A percentile compares a stretch with the other conserved stretches of the same genome.
Evolutionary conservation across 2,113 vertebrate genomes (phyloP).

Genomic region (Coptodon rendalli): DNA sequence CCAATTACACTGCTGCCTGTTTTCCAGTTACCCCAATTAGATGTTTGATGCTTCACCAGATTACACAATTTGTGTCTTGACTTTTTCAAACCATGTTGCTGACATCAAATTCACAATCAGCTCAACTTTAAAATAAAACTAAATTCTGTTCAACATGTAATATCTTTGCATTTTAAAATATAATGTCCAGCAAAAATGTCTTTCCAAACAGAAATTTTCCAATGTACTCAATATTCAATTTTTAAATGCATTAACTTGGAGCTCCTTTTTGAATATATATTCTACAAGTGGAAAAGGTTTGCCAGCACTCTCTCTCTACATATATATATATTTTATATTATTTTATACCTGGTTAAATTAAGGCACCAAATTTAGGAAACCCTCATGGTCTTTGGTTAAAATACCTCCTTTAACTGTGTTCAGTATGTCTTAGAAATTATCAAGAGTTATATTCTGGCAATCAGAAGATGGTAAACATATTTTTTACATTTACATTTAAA

Average conservation of each 20-base stretch:
- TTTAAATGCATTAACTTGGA: neutral
- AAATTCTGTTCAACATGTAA: neutral
- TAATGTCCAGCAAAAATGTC: neutral
- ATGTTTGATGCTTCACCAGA: neutral
- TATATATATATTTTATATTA: neutral
- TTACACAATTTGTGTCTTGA: neutral
- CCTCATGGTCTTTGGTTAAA: neutral
- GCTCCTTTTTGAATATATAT: neutral
- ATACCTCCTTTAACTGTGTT: neutral
- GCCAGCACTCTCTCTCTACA: neutral
- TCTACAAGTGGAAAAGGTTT: neutral
- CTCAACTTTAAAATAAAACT: neutral
- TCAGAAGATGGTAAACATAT: neutral
- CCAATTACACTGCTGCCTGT: neutral
- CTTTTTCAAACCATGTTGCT: neutral
- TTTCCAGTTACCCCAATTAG: neutral
- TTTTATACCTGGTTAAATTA: neutral
- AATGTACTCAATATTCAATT: neutral
- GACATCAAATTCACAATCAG: neutral
- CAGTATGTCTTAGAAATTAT: neutral
- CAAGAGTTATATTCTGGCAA: neutral
- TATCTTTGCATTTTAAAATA: neutral
- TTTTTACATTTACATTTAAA: neutral
- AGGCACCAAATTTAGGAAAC: neutral
- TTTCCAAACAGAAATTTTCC: neutral